phyloP scores from a whole-genome alignment of 1,140 invertebrate species.

The Galleria mellonella region DNA sequence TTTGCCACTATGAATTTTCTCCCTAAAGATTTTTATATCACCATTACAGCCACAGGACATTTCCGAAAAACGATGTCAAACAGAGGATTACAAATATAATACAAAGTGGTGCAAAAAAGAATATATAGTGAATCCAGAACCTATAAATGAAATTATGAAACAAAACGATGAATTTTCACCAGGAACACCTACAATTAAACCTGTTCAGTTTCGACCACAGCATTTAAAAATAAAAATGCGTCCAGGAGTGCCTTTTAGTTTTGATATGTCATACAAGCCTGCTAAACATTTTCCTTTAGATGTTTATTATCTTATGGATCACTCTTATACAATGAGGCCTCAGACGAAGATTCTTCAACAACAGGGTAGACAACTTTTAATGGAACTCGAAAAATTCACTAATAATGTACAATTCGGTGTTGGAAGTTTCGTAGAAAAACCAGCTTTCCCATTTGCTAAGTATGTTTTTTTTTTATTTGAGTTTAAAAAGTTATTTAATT shows the following conservation, averaged over 20 bases:
- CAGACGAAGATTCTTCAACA: constrained; percentile 81
- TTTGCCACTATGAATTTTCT: too few species aligned
- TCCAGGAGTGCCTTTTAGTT: constrained; percentile 29
- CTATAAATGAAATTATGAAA: neutral
- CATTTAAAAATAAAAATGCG: constrained; percentile 32
- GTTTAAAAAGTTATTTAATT: constrained; percentile 79
- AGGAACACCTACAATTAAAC: constrained; percentile 8
- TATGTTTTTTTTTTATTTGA: constrained; percentile 60
- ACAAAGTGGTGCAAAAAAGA: constrained; percentile 30
- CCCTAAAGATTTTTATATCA: too few species aligned
- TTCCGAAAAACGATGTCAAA: constrained; percentile 22
- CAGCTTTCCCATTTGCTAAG: constrained; percentile 84
- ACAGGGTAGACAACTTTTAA: constrained; percentile 78
- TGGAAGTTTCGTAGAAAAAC: constrained; percentile 93
- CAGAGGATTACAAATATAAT: constrained; percentile 8
- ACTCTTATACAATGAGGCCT: constrained; percentile 87
- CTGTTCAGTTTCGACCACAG: constrained; percentile 50
- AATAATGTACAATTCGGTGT: constrained; percentile 90
- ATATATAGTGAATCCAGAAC: constrained; percentile 19
- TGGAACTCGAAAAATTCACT: constrained; percentile 83
- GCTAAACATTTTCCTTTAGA: constrained; percentile 91
- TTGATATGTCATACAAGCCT: constrained; percentile 71
- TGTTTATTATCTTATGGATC: constrained; percentile 92
- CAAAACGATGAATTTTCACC: constrained; percentile 21
- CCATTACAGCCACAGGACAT: constrained; percentile 18